A percentile compares a stretch with the other conserved stretches of the same genome.
Conservation (phyloP, 2,113 vertebrate species). For the Anguilla japonica region DNA sequence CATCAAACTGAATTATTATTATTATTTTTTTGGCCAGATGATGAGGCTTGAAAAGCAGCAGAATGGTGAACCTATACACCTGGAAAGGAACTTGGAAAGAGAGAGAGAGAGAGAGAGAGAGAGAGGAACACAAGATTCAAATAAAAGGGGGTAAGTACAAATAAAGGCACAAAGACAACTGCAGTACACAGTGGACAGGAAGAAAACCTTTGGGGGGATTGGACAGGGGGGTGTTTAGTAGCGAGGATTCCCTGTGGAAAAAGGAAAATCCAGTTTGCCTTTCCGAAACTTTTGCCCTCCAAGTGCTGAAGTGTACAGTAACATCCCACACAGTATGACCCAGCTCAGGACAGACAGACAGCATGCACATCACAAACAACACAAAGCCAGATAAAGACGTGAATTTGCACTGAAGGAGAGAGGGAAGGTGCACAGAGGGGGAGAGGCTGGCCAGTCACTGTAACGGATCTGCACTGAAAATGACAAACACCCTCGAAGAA, state of each 20-base stretch:
- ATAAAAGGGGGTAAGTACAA: constrained; percentile 64
- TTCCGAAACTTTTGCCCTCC: constrained; percentile 75
- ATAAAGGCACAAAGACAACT: constrained; percentile 51
- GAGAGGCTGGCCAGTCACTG: constrained; percentile 21
- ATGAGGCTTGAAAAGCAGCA: constrained; percentile 78
- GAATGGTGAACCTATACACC: constrained; percentile 86
- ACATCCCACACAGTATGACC: constrained; percentile 93
- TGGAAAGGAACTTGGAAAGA: constrained; percentile 77
- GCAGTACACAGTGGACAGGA: constrained; percentile 61
- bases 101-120: constrained; percentile 65
- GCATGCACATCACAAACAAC: too few species aligned
- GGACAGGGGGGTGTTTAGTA: constrained; percentile 45
- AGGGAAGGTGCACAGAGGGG: constrained; percentile 48
- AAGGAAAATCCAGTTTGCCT: constrained; percentile 75
- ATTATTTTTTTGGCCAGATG: constrained; percentile 59
- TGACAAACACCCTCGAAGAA: constrained; percentile 49
- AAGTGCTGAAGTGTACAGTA: constrained; percentile 72
- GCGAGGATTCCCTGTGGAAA: constrained; percentile 65
- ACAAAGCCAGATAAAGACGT: too few species aligned
- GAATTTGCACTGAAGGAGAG: constrained; percentile 50
- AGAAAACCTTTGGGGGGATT: constrained; percentile 53
- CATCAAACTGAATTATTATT: constrained; percentile 54
- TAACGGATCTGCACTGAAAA: constrained; percentile 69
- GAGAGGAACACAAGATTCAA: constrained; percentile 65
- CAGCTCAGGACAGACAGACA: too few species aligned